These are phyloP conservation scores for Morus bassanus DNA, from an alignment of 2,797 vertebrate genomes.

Conservation along the genomic window DNA sequence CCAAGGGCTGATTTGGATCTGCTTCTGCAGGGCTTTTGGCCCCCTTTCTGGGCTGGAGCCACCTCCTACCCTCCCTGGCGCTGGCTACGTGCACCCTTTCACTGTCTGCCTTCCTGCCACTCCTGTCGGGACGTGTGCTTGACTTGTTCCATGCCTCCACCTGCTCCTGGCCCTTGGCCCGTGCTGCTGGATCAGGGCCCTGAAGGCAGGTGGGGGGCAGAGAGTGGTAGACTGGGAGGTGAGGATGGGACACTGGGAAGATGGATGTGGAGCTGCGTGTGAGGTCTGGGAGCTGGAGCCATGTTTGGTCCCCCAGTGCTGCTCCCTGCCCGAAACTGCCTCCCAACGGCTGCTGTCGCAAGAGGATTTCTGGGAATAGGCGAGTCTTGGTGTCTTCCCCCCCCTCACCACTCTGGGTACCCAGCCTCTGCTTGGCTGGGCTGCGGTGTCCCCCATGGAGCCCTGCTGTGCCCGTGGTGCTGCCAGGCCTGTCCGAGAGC, in stretches of 20 bases:
- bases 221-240: not conserved
- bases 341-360: accelerated
- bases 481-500: not conserved
- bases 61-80: not conserved
- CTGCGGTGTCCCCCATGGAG: not conserved
- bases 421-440: not conserved
- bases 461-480: not conserved
- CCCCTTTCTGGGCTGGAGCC: not conserved
- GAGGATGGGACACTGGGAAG: not conserved
- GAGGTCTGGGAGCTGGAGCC: not conserved
- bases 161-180: not conserved
- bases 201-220: not conserved
- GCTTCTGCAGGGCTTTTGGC: not conserved
- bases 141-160: not conserved
- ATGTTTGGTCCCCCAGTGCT: accelerated
- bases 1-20: not conserved
- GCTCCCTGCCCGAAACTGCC: not conserved
- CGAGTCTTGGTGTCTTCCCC: not conserved
- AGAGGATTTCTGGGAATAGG: not conserved
- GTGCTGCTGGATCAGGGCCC: not conserved
- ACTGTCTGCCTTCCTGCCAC: not conserved
- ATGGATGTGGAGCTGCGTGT: not conserved
- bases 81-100: accelerated
- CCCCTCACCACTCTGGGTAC: accelerated
- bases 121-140: not conserved